phyloP scores from a whole-genome alignment of 2,113 vertebrate genomes.

The Ailuropoda melanoleuca region DNA sequence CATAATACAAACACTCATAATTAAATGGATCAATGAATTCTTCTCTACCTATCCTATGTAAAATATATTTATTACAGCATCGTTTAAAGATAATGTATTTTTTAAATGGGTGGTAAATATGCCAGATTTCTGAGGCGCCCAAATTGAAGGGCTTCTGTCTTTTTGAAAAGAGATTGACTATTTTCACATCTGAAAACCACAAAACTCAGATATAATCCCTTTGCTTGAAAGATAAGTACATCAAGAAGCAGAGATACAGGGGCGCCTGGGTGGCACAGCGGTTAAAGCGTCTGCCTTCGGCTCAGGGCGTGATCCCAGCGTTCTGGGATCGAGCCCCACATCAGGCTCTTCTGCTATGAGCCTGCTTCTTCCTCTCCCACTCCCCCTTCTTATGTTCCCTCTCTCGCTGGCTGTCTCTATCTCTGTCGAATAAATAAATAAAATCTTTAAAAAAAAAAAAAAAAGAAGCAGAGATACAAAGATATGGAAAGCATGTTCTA shows the following conservation, averaged over 20 bases:
- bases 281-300: too few relatives aligned
- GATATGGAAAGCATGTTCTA: not conserved
- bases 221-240: not conserved
- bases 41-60: not conserved
- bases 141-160: not conserved
- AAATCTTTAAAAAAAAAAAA: too few relatives aligned
- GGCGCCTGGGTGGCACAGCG: too few relatives aligned
- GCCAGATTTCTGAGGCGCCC: not conserved
- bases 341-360: too few relatives aligned
- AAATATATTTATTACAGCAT: not conserved
- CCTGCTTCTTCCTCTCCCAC: too few relatives aligned
- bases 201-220: not conserved
- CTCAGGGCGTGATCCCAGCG: too few relatives aligned
- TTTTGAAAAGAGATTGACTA: not conserved
- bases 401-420: too few relatives aligned
- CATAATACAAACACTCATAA: not conserved
- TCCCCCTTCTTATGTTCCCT: too few relatives aligned
- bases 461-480: not conserved
- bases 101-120: not conserved
- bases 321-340: too few relatives aligned
- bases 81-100: not conserved
- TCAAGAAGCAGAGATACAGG: too few relatives aligned
- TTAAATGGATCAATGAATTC: not conserved
- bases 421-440: too few relatives aligned
- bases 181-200: not conserved